Conservation (phyloP, 2,797 vertebrate genomes). For the Arvicola amphibius region DNA sequence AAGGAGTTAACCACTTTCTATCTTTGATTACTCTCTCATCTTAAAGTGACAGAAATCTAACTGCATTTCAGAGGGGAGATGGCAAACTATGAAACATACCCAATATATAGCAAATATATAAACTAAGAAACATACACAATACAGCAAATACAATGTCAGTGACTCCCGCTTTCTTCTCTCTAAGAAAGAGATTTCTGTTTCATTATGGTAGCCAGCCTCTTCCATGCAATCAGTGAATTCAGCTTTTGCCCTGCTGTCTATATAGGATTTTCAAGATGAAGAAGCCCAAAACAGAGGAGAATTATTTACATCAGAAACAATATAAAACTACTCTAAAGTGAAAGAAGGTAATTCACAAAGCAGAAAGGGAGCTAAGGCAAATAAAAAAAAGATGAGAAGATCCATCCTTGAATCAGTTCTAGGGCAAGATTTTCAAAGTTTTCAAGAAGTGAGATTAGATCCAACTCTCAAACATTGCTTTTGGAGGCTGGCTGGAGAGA, state of each 20-base stretch:
- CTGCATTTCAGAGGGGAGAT: background rate
- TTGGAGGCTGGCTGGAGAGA: background rate
- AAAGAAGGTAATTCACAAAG: background rate
- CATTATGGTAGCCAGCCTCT: background rate
- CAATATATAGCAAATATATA: background rate
- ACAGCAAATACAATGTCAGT: background rate
- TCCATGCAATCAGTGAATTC: background rate
- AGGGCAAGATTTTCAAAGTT: background rate
- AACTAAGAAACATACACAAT: background rate
- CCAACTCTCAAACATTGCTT: background rate
- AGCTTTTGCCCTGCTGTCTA: background rate
- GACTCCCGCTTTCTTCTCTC: background rate
- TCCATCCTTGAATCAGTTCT: background rate
- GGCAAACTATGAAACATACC: background rate
- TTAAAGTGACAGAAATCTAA: constrained; percentile 51
- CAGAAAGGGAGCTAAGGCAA: background rate
- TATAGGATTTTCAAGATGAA: constrained; percentile 16
- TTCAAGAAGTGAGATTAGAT: background rate
- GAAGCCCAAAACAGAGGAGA: background rate
- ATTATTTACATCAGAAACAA: background rate
- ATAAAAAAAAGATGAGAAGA: background rate
- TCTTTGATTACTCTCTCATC: constrained; percentile 1
- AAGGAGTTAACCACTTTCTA: background rate
- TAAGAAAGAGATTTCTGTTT: constrained; percentile 13
- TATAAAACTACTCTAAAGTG: background rate